These are phyloP conservation scores for Semnornis frantzii DNA, from an alignment of 2,113 vertebrate species.

Conservation along the genomic window DNA sequence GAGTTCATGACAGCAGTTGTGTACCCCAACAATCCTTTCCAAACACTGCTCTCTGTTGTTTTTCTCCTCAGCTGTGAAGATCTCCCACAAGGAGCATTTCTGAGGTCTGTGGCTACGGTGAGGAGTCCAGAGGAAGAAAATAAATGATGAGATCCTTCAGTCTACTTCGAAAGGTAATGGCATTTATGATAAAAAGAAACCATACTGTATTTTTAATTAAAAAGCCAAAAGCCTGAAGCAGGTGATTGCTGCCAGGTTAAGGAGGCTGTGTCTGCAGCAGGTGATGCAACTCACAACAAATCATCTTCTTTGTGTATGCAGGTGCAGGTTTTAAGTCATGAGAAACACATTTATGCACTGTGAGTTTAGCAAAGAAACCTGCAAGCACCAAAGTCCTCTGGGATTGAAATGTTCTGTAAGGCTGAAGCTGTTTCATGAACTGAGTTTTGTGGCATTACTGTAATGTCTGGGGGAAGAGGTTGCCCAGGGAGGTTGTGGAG, in stretches of 20 bases:
- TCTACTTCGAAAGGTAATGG: neutral
- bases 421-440: neutral
- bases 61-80: neutral
- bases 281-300: neutral
- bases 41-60: neutral
- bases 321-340: neutral
- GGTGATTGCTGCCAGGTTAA: neutral
- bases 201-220: neutral
- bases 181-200: neutral
- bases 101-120: neutral
- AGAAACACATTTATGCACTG: neutral
- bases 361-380: neutral
- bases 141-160: neutral
- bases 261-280: neutral
- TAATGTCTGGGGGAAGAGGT: neutral
- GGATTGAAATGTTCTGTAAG: neutral
- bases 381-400: neutral
- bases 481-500: too few relatives aligned
- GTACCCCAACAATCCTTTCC: neutral
- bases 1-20: neutral
- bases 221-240: neutral
- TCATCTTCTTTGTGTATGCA: neutral
- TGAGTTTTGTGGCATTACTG: neutral
- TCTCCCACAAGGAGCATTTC: neutral
- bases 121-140: neutral